Evolutionary conservation across 1,140 invertebrate genomes (phyloP), one percentile per base, ranked within the genome.

Genomic region (Pachypeltis micranthus): DNA sequence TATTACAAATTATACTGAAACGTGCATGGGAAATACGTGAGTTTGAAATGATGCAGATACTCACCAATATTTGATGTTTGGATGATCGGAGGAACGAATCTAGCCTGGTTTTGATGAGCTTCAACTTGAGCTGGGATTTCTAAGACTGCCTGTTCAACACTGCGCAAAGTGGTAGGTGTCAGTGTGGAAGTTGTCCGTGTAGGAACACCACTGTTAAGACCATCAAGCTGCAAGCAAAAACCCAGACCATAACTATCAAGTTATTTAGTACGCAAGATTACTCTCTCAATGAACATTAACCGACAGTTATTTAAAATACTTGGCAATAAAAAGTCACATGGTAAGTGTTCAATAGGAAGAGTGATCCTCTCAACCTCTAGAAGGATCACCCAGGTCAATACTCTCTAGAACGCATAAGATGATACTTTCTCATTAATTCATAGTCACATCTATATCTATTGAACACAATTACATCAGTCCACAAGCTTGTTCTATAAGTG

Each of bases 101-200:
- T 88, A 44, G 91, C 92, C 77, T 94, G 90, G 70, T 86, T 88
- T 68, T 87, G 81, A 74, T 87, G 85, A 66, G 80, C 81, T 68
- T 84, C 81, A 65, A 80, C 76, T 74, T 84, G 81, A 72, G 80
- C 81, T 77, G 80, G 81, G 70, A 74, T 75, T 76, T 80, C 77
- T 12, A 81, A 71, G 58, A 81, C 80, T 0, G 79, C 77, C 75
- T 95, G 90, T 74, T 96, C 91, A 72, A 96, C 91, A 74, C 85
- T 93, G 67, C 89, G 81, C 69, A 96, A 78, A 62, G 91, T 94
- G 23, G 93, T 96, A 62, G 93, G 94, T 59, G 93, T 97, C 67
- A 96, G 78, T 60, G 93, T 97, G 61, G 91, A 85, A 67, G 92
- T 95, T 57, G 92, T 94, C 72, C 87, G 81, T 34, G 92, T 93